These are phyloP conservation scores for Hypolimnas misippus DNA, from an alignment of 2,888 invertebrate genomes.

Conservation along the genomic window DNA sequence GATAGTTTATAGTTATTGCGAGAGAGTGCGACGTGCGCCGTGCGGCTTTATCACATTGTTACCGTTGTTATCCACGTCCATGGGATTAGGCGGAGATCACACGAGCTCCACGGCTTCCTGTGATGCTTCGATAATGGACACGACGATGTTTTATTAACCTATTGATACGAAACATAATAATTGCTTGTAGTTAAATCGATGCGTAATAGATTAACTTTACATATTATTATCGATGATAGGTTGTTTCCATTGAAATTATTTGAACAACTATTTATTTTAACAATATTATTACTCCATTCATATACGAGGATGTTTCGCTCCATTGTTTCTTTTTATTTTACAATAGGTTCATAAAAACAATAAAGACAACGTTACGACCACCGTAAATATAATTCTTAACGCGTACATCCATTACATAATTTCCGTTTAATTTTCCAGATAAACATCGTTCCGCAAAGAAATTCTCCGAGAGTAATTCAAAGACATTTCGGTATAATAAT, in stretches of 20 bases:
- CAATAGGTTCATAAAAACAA: conserved; percentile 3
- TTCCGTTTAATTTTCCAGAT: conserved; percentile 30
- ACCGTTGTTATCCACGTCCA: conserved; percentile 79
- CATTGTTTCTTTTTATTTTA: conserved; percentile 7
- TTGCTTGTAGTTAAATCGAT: neutral
- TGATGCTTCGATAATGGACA: conserved; percentile 65
- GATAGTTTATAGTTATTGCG: conserved; percentile 84
- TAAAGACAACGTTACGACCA: conserved; percentile 8
- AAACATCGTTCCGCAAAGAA: conserved; percentile 28
- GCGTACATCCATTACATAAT: conserved; percentile 18
- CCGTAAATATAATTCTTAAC: conserved; percentile 9
- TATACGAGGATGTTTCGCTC: neutral
- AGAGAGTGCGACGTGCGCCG: conserved; percentile 77
- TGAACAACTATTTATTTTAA: neutral
- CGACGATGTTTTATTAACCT: neutral
- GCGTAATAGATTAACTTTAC: neutral
- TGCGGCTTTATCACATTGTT: conserved; percentile 82
- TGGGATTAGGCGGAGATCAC: conserved; percentile 77
- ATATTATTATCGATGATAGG: neutral
- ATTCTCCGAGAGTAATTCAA: conserved; percentile 28
- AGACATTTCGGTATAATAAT: conserved; percentile 47
- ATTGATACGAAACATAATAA: neutral
- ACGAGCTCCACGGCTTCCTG: conserved; percentile 60
- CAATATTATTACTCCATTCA: neutral
- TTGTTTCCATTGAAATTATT: neutral